These are phyloP conservation scores for Caenorhabditis afra DNA, from an alignment of 2,888 invertebrate genomes.

Conservation along the genomic window DNA sequence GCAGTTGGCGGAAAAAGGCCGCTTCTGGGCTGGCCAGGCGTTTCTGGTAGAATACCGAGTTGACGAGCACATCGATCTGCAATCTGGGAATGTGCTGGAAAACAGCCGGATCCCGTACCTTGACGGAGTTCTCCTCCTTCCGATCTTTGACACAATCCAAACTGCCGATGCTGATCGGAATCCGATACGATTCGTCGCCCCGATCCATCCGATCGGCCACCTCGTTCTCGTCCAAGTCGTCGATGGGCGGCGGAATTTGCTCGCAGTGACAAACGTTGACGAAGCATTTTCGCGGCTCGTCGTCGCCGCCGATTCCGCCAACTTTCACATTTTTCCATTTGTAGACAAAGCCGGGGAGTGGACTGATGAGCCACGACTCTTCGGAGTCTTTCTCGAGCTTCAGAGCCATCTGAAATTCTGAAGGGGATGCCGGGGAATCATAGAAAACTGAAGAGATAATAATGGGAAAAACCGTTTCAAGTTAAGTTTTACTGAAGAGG, in stretches of 20 bases:
- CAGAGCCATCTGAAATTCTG: slow-evolving; percentile 11
- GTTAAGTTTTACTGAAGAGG: neutral
- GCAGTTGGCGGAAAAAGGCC: slow-evolving; percentile 71
- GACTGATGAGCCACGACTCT: slow-evolving; percentile 66
- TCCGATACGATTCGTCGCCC: slow-evolving; percentile 9
- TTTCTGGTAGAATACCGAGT: slow-evolving; percentile 71
- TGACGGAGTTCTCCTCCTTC: slow-evolving; percentile 62
- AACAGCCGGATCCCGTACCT: slow-evolving; percentile 41
- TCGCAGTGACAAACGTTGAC: slow-evolving; percentile 74
- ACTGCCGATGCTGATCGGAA: slow-evolving; percentile 72
- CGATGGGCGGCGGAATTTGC: slow-evolving; percentile 64
- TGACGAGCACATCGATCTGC: slow-evolving; percentile 75
- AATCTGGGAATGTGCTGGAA: neutral
- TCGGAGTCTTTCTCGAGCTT: slow-evolving; percentile 20
- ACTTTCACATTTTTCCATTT: slow-evolving; percentile 70
- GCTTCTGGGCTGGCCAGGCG: slow-evolving; percentile 58
- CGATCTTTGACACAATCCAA: slow-evolving; percentile 72
- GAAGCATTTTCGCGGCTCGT: slow-evolving; percentile 67
- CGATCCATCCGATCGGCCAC: slow-evolving; percentile 62
- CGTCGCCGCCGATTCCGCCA: slow-evolving; percentile 21
- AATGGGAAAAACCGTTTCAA: neutral
- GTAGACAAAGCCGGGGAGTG: slow-evolving; percentile 72
- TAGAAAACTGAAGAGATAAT: too few species aligned
- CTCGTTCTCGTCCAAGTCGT: slow-evolving; percentile 67
- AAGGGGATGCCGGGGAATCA: too few species aligned